Evolutionary conservation across 1,140 invertebrate species (phyloP), one percentile per base, ranked within the genome.

Genomic region (Orius laevigatus): DNA sequence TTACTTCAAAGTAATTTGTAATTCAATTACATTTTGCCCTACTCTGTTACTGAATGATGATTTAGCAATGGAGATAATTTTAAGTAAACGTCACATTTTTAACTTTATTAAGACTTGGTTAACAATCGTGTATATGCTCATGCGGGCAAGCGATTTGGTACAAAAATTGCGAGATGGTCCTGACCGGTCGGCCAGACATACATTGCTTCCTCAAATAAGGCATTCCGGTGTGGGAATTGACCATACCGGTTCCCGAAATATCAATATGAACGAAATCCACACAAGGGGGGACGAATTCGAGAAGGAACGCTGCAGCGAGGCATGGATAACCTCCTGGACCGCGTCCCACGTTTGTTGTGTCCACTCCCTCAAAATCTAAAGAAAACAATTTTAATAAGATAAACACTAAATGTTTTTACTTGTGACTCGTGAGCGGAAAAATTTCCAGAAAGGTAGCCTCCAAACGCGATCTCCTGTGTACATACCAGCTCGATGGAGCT

Each of bases 281-380:
- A 10, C 63, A 59, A 56, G 68, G 71, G 0, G 66, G 69, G 8
- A 81, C 68, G 66, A 81, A 80, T 66, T 82, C 78, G 67, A 42
- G 71, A 58, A 84, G 62, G 60, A 83, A 83, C 2, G 78, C 77
- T 5, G 80, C 80, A 5, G 75, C 79, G 34, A 74, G 70, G 58
- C 77, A 79, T 3, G 74, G 66, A 41, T 75, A 75, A 9, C 60
- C 72, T 33, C 67, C 68, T 12, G 65, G 59, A 3, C 65, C 64
- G 4, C 62, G 57, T 2, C 68, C 73, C 40, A 74, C 62, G 58
- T 82, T 82, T 57, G 73, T 72, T 1, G 81, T 58, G 60, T 82
- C 79, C 39, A 71, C 71, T 12, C 71, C 36, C 2, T 16, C 36
- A 41, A 31, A 49, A 12, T 32, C 43, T 45, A 31, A 18, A 25